Base-by-base conservation (phyloP, 2,888 invertebrate genomes). In the Apamea anceps region DNA sequence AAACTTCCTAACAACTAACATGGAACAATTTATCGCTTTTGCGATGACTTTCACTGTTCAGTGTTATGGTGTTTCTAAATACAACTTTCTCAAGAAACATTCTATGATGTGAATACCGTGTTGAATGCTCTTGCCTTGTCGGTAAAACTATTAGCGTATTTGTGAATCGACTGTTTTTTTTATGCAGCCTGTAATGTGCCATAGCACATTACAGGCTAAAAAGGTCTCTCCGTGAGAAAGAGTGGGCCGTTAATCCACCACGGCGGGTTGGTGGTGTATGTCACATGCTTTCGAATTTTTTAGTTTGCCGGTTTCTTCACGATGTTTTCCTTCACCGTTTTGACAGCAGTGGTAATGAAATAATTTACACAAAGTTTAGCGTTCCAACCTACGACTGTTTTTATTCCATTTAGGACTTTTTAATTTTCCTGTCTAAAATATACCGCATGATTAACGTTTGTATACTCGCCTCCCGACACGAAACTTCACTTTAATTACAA, bases 71-170 rank as follows among this genome's bases (percentile, higher is more conserved):
- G 85, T 87, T 84, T 90, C 84, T 84, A 85, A 90, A 88, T 83
- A 86, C 88, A 81, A 90, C 89, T 89, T 89, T 89, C 89, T 82
- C 90, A 84, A 88, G 82, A 87, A 80, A 80, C 85, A 82, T 85
- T 88, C 85, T 79, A 90, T 87, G 81, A 84, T 88, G 83, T 78
- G 81, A 84, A 83, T 79, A 80, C 81, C 73, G 79, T 77, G 81
- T 79, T 78, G 67, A 80, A 79, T 80, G 73, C 48, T 76, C 65
- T 68, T 74, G 42, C 78, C 62, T 84, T 77, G 81, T 70, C 67
- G 72, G 81, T 65, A 62, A 66, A 70, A 32, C 48, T 72, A 72
- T 68, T 77, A 71, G 73, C 28, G 51, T 68, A 65, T 77, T 77
- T 63, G 37, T n/a, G 48, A 51, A 78, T 66, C 51, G 54, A 70